These are phyloP conservation scores for Aphelenchoides avenae DNA, from an alignment of 1,140 invertebrate species.

Conservation along the genomic window DNA sequence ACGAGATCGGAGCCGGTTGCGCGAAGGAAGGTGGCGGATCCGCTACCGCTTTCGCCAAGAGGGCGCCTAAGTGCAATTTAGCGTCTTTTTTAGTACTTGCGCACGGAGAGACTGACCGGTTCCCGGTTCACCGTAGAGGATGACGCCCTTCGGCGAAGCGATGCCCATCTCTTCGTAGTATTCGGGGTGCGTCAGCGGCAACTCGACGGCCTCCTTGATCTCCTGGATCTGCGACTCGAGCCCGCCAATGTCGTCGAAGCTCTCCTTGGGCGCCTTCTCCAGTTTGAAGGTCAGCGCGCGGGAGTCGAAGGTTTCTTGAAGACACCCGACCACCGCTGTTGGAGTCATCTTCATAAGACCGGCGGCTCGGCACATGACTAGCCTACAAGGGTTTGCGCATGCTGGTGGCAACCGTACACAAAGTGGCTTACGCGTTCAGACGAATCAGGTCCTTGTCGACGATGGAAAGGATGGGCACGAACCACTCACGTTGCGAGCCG, in stretches of 20 bases:
- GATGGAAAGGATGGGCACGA: constrained; percentile 49
- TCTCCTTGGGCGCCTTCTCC: constrained; percentile 49
- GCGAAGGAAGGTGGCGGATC: constrained; percentile 47
- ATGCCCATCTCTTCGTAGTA: constrained; percentile 54
- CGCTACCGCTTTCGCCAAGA: constrained; percentile 50
- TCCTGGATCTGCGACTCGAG: constrained; percentile 47
- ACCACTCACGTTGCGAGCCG: constrained; percentile 46
- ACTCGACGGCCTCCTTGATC: constrained; percentile 47
- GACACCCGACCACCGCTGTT: constrained; percentile 43
- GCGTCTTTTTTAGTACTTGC: too few species aligned
- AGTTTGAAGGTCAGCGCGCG: constrained; percentile 35
- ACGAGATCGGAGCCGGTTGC: constrained; percentile 49
- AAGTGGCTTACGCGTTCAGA: constrained; percentile 46
- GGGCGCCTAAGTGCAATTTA: too few species aligned
- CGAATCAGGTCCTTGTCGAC: constrained; percentile 48
- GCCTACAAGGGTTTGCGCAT: too few species aligned
- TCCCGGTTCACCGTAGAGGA: constrained; percentile 50
- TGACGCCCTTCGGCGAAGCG: constrained; percentile 48
- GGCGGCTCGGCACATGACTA: constrained; percentile 44
- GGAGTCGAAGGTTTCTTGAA: constrained; percentile 39
- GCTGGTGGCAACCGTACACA: too few species aligned
- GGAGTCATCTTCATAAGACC: constrained; percentile 47
- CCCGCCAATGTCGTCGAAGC: constrained; percentile 47
- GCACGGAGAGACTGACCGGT: constrained; percentile 21
- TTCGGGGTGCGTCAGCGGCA: constrained; percentile 50